These are phyloP conservation scores for Pollicipes pollicipes DNA, from an alignment of 1,140 invertebrate species.

Conservation along the genomic window DNA sequence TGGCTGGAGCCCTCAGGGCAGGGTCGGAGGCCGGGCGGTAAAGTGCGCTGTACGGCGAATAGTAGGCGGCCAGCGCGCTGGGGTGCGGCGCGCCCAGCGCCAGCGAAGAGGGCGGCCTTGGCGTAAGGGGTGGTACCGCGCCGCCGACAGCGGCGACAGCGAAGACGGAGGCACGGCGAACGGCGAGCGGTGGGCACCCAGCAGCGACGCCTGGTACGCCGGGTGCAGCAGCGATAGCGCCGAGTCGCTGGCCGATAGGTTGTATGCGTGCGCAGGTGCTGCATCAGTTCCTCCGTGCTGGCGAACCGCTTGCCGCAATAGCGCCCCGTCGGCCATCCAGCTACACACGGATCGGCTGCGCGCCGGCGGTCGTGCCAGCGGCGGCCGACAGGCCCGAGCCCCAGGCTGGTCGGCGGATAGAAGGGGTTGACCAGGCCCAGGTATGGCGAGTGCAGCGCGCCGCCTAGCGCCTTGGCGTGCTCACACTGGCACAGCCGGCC, in stretches of 20 bases:
- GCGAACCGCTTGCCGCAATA: conserved; percentile 89
- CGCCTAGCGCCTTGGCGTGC: conserved; percentile 65
- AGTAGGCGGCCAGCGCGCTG: neutral
- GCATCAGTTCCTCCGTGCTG: conserved; percentile 81
- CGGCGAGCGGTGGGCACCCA: conserved; percentile 19
- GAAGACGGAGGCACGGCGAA: conserved; percentile 68
- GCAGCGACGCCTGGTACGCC: conserved; percentile 19
- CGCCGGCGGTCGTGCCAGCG: conserved; percentile 21
- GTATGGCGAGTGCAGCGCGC: conserved; percentile 30
- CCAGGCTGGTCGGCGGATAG: conserved; percentile 21
- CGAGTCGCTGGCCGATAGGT: conserved; percentile 33
- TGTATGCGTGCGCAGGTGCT: conserved; percentile 88
- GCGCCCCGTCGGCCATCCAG: conserved; percentile 69
- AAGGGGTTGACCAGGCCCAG: conserved; percentile 34
- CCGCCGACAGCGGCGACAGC: conserved; percentile 57
- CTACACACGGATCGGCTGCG: conserved; percentile 80
- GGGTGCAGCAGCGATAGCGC: conserved; percentile 35
- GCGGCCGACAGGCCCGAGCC: conserved; percentile 19
- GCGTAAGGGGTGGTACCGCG: conserved; percentile 80
- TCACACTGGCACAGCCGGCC: conserved; percentile 85
- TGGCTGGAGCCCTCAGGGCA: neutral
- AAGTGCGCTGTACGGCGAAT: neutral
- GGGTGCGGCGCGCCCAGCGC: neutral
- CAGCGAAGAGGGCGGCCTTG: conserved; percentile 41
- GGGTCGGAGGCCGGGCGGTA: neutral